A percentile compares a stretch with the other conserved stretches of the same genome.
phyloP scores from a whole-genome alignment of 2,113 vertebrate genomes.

The Pluvialis apricaria region DNA sequence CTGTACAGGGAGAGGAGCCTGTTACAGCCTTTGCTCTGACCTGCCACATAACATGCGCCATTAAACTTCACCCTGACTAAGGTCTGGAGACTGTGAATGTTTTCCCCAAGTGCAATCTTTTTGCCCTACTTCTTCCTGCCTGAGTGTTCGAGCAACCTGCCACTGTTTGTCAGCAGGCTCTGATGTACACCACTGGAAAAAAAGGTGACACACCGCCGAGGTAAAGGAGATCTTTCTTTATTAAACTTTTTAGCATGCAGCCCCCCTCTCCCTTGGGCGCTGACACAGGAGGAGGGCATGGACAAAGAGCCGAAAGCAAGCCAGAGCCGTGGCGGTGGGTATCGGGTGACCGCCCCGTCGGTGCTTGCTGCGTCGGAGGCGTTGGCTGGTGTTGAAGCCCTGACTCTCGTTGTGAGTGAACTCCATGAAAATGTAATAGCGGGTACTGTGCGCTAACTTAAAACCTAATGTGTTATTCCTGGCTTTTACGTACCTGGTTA shows the following conservation, averaged over 20 bases:
- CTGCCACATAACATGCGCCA: background rate
- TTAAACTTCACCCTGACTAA: background rate
- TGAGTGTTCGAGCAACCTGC: background rate
- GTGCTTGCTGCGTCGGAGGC: background rate
- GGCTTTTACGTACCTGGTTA: slow-evolving; percentile 43
- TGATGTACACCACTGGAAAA: background rate
- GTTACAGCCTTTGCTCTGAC: background rate
- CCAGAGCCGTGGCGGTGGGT: background rate
- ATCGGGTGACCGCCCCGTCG: rapidly evolving
- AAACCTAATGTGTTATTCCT: slow-evolving; percentile 64
- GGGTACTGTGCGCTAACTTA: background rate
- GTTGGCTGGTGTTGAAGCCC: background rate
- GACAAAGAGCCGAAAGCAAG: background rate
- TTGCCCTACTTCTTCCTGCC: background rate
- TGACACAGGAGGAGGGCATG: background rate
- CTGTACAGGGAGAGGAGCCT: background rate
- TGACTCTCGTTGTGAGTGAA: background rate
- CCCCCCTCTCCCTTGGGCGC: background rate
- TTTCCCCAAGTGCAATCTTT: background rate
- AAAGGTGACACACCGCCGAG: rapidly evolving
- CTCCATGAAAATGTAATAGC: background rate
- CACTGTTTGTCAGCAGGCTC: background rate
- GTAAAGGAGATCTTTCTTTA: background rate
- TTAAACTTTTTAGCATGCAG: background rate
- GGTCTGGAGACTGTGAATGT: background rate